Percentiles rank a stretch among this genome's conserved stretches.
phyloP scores from a whole-genome alignment of 2,888 invertebrate genomes.

The Lasioglossum oenotherae region DNA sequence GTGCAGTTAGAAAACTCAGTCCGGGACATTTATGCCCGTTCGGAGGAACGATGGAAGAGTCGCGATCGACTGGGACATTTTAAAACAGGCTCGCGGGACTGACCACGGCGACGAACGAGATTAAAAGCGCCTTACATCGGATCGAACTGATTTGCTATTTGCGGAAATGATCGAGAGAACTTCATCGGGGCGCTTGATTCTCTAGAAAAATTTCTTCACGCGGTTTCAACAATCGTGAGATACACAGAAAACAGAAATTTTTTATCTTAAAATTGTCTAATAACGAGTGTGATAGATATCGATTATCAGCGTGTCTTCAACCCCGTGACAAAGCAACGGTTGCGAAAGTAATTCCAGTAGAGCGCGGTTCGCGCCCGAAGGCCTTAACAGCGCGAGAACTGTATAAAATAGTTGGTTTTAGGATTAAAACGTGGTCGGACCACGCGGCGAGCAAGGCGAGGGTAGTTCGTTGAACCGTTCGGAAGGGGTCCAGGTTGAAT shows the following conservation, averaged over 20 bases:
- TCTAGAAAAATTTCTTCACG: too few relatives aligned
- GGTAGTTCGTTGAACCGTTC: constrained; percentile 1
- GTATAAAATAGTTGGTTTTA: not conserved
- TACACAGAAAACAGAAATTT: too few relatives aligned
- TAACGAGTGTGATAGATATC: too few relatives aligned
- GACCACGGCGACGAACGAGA: not conserved
- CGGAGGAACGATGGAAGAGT: not conserved
- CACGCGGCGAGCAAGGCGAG: not conserved
- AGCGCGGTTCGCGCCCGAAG: too few relatives aligned
- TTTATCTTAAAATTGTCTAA: too few relatives aligned
- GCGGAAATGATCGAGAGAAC: not conserved
- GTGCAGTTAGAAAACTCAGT: constrained; percentile 4
- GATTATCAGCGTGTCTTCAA: too few relatives aligned
- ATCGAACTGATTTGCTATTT: not conserved
- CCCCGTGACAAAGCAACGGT: too few relatives aligned
- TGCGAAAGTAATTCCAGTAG: too few relatives aligned
- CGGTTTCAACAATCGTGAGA: not conserved
- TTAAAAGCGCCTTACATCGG: not conserved
- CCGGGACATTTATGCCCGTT: not conserved
- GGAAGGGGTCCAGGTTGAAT: constrained; percentile 3
- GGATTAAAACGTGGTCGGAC: not conserved
- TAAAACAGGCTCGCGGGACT: not conserved
- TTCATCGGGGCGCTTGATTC: too few relatives aligned
- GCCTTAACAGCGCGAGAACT: not conserved
- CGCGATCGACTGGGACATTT: not conserved